These are phyloP conservation scores for Dolichopus griseipennis DNA, from an alignment of 2,888 invertebrate species.

Conservation along the genomic window DNA sequence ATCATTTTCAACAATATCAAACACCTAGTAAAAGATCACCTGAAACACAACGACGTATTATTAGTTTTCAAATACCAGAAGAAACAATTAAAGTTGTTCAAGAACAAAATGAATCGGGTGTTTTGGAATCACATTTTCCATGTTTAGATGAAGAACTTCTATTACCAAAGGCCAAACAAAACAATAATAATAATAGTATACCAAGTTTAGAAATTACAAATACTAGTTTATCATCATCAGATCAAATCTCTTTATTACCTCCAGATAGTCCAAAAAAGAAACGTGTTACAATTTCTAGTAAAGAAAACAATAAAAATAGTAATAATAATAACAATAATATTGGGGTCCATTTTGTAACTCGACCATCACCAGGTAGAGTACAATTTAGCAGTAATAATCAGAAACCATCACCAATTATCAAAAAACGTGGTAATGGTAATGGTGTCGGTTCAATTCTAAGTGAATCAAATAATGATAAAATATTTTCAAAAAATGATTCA, in stretches of 20 bases:
- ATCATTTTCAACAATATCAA: slow-evolving; percentile 17
- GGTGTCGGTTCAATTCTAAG: not conserved
- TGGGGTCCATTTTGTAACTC: not conserved
- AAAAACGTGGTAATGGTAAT: slow-evolving; percentile 27
- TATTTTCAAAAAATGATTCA: slow-evolving; percentile 45
- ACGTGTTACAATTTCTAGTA: not conserved
- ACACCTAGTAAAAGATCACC: slow-evolving; percentile 11
- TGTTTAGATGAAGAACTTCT: slow-evolving; percentile 25
- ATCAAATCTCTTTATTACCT: slow-evolving; percentile 25
- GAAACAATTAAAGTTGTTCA: slow-evolving; percentile 12
- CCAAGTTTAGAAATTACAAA: slow-evolving; percentile 16
- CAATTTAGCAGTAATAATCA: slow-evolving; percentile 16
- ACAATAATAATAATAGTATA: not conserved
- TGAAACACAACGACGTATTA: not conserved
- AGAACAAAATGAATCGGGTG: slow-evolving; percentile 30
- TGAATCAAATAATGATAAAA: slow-evolving; percentile 31
- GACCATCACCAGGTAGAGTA: not conserved
- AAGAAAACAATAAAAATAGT: not conserved
- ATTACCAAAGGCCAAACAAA: slow-evolving; percentile 12
- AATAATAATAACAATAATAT: not conserved
- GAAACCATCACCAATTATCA: slow-evolving; percentile 20
- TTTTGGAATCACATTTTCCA: slow-evolving; percentile 44
- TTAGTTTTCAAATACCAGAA: slow-evolving; percentile 15
- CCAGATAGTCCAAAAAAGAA: slow-evolving; percentile 19
- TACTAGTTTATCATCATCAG: slow-evolving; percentile 20